Evolutionary conservation across 1,140 invertebrate species (phyloP).

Genomic region (Sitophilus oryzae): DNA sequence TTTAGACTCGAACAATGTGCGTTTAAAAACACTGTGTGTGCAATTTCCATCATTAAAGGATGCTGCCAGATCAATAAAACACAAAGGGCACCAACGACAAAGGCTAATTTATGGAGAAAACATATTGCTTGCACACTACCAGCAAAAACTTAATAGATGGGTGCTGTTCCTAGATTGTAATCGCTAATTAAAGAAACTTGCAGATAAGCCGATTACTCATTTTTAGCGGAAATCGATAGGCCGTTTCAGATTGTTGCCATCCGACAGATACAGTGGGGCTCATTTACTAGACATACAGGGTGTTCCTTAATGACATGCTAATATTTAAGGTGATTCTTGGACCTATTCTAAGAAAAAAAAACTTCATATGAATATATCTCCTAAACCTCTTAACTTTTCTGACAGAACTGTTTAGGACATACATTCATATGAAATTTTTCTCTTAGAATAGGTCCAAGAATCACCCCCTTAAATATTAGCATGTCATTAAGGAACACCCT

Average conservation of each 20-base stretch:
- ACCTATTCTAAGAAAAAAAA: too few species aligned
- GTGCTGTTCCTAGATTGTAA: not conserved
- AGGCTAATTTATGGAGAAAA: not conserved
- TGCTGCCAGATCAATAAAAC: not conserved
- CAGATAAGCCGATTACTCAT: not conserved
- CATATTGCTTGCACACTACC: not conserved
- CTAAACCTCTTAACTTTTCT: too few species aligned
- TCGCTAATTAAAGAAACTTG: not conserved
- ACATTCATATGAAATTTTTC: too few species aligned
- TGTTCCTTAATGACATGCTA: too few species aligned
- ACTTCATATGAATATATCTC: too few species aligned
- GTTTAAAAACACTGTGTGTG: not conserved
- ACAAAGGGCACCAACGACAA: not conserved
- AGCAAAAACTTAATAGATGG: not conserved
- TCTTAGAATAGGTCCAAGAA: too few species aligned
- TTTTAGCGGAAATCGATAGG: not conserved
- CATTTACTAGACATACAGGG: too few species aligned
- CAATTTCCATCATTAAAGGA: not conserved
- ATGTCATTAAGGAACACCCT: too few species aligned
- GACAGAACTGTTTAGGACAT: too few species aligned
- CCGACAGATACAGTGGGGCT: too few species aligned
- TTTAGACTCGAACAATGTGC: not conserved
- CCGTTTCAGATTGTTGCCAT: not conserved
- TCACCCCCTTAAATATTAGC: too few species aligned
- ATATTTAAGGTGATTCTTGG: too few species aligned